Evolutionary conservation across 2,113 vertebrate genomes (phyloP), one percentile per base, ranked within the genome.

Genomic region (Alethe castanea): DNA sequence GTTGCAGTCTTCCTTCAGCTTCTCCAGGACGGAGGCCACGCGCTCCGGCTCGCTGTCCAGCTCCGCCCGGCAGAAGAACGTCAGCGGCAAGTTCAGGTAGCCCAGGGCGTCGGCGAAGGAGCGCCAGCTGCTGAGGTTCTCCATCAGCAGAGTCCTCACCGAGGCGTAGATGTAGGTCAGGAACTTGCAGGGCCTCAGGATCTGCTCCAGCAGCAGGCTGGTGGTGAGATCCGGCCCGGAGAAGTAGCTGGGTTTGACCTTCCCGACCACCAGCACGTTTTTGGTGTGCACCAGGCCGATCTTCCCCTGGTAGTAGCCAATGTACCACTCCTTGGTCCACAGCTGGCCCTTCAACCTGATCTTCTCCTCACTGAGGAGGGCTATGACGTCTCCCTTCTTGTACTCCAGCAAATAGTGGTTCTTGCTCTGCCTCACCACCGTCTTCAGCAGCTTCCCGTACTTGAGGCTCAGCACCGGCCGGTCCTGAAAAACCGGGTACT

Each of bases 311-410:
- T 99, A 99, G 97, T 99, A 99, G 79, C 98, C 99, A 17, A 99
- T 98, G 87, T 99, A 99, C 99, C 99, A 99, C 92, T 99, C 99
- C 91, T 99, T 99, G 61, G 98, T 99, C 99, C 99, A 99, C 81
- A 99, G 96, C 87, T 99, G 99, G 3, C 99, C 99, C 89, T 98
- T 99, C 35, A 99, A 97, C 84, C 98, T 98, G 91, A 99, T 98
- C 95, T 98, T 99, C 97, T 99, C 99, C 88, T 99, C 99, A 56
- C 98, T 99, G 71, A 99, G 95, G 76, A 99, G 97, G 14, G 98
- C 98, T 6, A 99, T 89, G 76, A 98, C 95, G 3, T 99, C 99
- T 8, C 99, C 99, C 94, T 99, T 99, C 96, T 98, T 98, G 93
- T 99, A 99, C 86, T 99, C 99, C 61, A 99, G 97, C 92, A 99